Evolutionary conservation across 2,888 invertebrate genomes (phyloP).

Genomic region (Cryptus viduatorius): DNA sequence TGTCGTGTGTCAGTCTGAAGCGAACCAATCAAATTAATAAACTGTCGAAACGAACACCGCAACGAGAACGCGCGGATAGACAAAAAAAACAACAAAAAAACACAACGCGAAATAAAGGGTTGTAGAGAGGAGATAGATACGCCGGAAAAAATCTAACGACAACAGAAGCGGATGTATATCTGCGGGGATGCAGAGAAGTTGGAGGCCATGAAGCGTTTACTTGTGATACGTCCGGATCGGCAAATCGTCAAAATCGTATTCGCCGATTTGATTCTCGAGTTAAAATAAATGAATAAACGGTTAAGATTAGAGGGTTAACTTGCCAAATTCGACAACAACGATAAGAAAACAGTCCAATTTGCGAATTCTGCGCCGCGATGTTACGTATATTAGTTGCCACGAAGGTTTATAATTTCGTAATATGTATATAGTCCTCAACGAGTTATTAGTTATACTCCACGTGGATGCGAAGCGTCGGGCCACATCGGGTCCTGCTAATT

Average conservation of each 20-base stretch:
- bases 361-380: background rate
- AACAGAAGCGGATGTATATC: background rate
- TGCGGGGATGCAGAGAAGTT: no score
- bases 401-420: background rate
- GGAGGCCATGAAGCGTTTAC: no score
- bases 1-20: slow-evolving; percentile 66
- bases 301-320: no score
- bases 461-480: background rate
- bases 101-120: slow-evolving; percentile 33
- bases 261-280: no score
- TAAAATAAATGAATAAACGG: no score
- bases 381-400: background rate
- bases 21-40: slow-evolving; percentile 84
- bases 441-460: slow-evolving; percentile 13
- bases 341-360: no score
- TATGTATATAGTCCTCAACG: background rate
- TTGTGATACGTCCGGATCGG: no score
- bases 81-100: slow-evolving; percentile 5
- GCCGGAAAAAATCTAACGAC: background rate
- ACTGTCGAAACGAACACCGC: slow-evolving; percentile 79
- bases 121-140: background rate
- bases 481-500: background rate
- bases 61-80: slow-evolving; percentile 51
- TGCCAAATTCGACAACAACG: no score
- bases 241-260: no score